These are phyloP conservation scores for Anomalospiza imberbis DNA, from an alignment of 2,797 vertebrate species.

Conservation along the genomic window DNA sequence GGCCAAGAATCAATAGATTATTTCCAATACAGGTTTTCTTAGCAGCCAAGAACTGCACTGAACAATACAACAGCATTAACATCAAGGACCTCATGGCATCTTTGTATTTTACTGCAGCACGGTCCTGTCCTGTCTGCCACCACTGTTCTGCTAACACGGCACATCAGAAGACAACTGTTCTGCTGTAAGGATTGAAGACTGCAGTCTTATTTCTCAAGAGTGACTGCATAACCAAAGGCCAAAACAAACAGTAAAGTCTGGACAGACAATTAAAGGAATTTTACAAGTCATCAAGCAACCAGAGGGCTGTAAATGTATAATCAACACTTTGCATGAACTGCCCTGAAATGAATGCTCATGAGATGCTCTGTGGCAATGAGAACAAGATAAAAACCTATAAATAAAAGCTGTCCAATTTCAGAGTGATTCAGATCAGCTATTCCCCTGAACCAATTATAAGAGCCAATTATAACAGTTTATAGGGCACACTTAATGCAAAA, in stretches of 20 bases:
- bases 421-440: conserved; percentile 39
- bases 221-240: neutral
- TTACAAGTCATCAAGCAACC: conserved; percentile 36
- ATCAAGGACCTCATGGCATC: neutral
- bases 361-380: conserved; percentile 26
- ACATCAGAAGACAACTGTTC: neutral
- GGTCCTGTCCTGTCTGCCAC: neutral
- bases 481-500: conserved; percentile 21
- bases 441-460: conserved; percentile 25
- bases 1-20: neutral
- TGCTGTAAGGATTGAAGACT: neutral
- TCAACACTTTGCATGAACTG: conserved; percentile 2
- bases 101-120: neutral
- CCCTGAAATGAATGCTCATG: conserved; percentile 18
- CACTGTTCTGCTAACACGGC: neutral
- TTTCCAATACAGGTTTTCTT: neutral
- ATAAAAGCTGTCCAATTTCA: conserved; percentile 56
- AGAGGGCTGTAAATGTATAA: conserved; percentile 15
- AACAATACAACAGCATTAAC: neutral
- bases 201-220: neutral
- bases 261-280: conserved; percentile 39
- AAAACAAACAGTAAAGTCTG: conserved; percentile 17
- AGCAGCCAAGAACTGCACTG: neutral
- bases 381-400: conserved; percentile 49
- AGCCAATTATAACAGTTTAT: conserved; percentile 50